Evolutionary conservation across 2,113 vertebrate species (phyloP), one percentile per base, ranked within the genome.

Genomic region (Dicaeum eximium): DNA sequence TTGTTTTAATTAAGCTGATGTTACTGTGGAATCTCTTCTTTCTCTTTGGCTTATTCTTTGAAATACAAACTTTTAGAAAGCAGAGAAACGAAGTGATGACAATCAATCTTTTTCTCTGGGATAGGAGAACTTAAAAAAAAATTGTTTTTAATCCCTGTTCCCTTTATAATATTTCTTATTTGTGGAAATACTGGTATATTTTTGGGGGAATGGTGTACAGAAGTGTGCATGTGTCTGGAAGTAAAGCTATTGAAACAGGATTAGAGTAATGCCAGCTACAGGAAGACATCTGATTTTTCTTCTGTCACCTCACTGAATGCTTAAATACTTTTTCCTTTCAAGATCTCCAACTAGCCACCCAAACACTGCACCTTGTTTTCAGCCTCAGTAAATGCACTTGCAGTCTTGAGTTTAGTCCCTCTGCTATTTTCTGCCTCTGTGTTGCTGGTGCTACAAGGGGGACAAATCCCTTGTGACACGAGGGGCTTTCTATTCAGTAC

Each of bases 11-110:
- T 83, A 88, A 74, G 57, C 53, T 74, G 64, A 54, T 70, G n/a
- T 25, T 71, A 7, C 64, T 83, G 37, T 74, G 56, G 50, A 31
- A 38, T 86, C 37, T 64, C 16, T 83, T 80, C 28, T 82, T 91
- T 73, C 42, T 70, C 33, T 69, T 35, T 88, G 40, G 31, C 15
- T 93, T 86, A 11, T 60, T 88, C 67, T 88, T 92, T 92, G 92
- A 93, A 96, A 88, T 94, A 71, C 14, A 93, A 78, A 90, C 90
- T 86, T 87, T 80, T 44, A 31, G 27, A 45, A 79, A 80, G 35
- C 7, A 2, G 12, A 45, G 25, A 88, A 92, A 66, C 81, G 7
- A 40, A 61, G 56, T 35, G 12, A 71, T 70, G n/a, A n/a, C 10
- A 35, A 20, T 86, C 15, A 40, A 7, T 50, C 8, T 51, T 73